These are phyloP conservation scores for Botia almorhae DNA, from an alignment of 2,797 vertebrate species.

Conservation along the genomic window DNA sequence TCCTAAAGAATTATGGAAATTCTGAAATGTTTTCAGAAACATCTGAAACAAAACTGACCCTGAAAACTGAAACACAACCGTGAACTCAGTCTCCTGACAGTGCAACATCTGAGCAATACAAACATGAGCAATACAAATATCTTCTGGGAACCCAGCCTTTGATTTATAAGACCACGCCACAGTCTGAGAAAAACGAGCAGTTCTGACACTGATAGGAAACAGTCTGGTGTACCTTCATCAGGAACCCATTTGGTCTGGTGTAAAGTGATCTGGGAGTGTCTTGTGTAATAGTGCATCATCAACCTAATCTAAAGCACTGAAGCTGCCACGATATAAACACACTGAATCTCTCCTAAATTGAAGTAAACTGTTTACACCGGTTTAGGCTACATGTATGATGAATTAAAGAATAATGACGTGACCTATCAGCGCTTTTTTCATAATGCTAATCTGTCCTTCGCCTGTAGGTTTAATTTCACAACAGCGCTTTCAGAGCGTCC, in stretches of 20 bases:
- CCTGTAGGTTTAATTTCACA: conserved; percentile 31
- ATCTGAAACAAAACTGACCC: conserved; percentile 3
- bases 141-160: conserved; percentile 30
- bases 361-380: conserved; percentile 39
- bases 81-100: neutral
- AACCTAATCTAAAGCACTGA: conserved; percentile 29
- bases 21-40: too few species aligned
- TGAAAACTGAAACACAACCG: conserved; percentile 3
- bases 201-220: conserved; percentile 48
- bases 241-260: conserved; percentile 28
- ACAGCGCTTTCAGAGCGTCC: neutral
- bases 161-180: conserved; percentile 27
- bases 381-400: conserved; percentile 16
- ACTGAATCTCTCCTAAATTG: conserved; percentile 34
- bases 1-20: neutral
- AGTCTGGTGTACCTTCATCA: conserved; percentile 44
- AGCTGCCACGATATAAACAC: conserved; percentile 31
- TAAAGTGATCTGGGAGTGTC: conserved; percentile 47
- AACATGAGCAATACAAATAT: neutral
- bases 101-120: neutral
- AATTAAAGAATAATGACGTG: conserved; percentile 40
- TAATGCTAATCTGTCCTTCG: conserved; percentile 34
- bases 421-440: conserved; percentile 26
- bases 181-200: conserved; percentile 45
- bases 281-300: conserved; percentile 26